A percentile compares a stretch with the other conserved stretches of the same genome.
These are phyloP conservation scores for Cassiopea andromeda DNA, from an alignment of 30 jellyfish, hydroid and myxozoan species.

Conservation along the genomic window DNA sequence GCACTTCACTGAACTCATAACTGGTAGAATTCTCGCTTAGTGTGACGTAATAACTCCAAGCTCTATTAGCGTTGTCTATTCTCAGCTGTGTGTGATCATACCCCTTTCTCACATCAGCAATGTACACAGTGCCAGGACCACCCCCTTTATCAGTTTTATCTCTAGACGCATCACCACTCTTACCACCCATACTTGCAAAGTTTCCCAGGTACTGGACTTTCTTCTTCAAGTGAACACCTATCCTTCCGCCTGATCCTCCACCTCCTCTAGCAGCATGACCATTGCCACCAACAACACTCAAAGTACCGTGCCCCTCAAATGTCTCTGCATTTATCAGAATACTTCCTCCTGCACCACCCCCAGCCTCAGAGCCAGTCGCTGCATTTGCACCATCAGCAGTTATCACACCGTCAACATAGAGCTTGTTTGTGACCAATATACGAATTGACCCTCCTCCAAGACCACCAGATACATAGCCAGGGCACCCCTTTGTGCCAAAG, in stretches of 20 bases:
- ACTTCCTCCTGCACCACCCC: constrained; percentile 84
- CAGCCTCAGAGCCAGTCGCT: constrained; percentile 45
- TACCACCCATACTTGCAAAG: constrained; percentile 58
- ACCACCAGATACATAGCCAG: constrained; percentile 55
- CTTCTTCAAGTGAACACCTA: constrained; percentile 52
- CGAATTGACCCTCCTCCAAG: constrained; percentile 61
- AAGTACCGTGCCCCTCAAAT: constrained; percentile 68
- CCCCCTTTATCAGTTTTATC: constrained; percentile 75
- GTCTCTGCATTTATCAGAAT: constrained; percentile 65
- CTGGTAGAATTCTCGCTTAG: constrained; percentile 38
- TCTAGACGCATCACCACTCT: constrained; percentile 59
- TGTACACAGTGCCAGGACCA: constrained; percentile 70
- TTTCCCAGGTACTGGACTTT: constrained; percentile 40
- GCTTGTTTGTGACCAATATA: constrained; percentile 52
- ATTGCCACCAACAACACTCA: constrained; percentile 61
- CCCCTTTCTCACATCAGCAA: constrained; percentile 64
- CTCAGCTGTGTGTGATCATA: constrained; percentile 55
- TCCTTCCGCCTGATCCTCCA: constrained; percentile 76
- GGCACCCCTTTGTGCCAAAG: constrained; percentile 68
- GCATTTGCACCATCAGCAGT: constrained; percentile 64
- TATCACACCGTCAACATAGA: constrained; percentile 59
- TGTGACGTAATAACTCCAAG: constrained; percentile 62
- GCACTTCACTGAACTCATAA: constrained; percentile 62
- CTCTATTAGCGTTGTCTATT: constrained; percentile 48
- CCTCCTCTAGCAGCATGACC: constrained; percentile 69